phyloP scores from a whole-genome alignment of 2,888 invertebrate species.

The Dasypolia templi region DNA sequence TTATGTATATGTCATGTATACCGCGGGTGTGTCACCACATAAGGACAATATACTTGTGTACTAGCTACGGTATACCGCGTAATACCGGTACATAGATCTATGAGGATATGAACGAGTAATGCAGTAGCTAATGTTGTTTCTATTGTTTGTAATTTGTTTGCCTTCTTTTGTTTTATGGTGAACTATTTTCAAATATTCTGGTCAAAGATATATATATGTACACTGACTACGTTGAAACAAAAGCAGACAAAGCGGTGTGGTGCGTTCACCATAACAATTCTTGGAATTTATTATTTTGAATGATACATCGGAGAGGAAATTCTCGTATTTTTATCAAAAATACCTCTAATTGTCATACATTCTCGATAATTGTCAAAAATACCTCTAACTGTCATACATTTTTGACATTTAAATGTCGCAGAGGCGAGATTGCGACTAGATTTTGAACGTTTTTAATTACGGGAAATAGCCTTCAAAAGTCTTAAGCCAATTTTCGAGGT shows the following conservation, averaged over 20 bases:
- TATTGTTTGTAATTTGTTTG: neutral
- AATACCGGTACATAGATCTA: slow-evolving; percentile 23
- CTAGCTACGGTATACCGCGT: slow-evolving; percentile 3
- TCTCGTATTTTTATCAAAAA: too few species aligned
- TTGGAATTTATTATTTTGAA: neutral
- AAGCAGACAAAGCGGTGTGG: too few species aligned
- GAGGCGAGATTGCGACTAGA: neutral
- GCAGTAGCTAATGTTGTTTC: slow-evolving; percentile 13
- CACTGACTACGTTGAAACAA: neutral
- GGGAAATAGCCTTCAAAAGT: neutral
- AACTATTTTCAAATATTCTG: neutral
- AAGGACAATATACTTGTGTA: slow-evolving; percentile 22
- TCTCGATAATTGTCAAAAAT: too few species aligned
- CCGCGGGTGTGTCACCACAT: slow-evolving; percentile 40
- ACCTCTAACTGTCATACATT: too few species aligned
- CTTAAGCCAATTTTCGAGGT: neutral
- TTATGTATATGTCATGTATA: slow-evolving; percentile 44
- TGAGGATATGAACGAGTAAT: slow-evolving; percentile 28
- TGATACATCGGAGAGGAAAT: neutral
- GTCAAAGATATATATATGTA: neutral
- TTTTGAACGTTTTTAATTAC: too few species aligned
- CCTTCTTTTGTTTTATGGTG: slow-evolving; percentile 26
- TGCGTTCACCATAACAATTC: neutral
- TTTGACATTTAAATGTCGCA: too few species aligned
- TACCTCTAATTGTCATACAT: too few species aligned